These are phyloP conservation scores for Lycopodina hypogea DNA, from an alignment of 37 sponge, comb jelly and placozoan species.

Conservation along the genomic window DNA sequence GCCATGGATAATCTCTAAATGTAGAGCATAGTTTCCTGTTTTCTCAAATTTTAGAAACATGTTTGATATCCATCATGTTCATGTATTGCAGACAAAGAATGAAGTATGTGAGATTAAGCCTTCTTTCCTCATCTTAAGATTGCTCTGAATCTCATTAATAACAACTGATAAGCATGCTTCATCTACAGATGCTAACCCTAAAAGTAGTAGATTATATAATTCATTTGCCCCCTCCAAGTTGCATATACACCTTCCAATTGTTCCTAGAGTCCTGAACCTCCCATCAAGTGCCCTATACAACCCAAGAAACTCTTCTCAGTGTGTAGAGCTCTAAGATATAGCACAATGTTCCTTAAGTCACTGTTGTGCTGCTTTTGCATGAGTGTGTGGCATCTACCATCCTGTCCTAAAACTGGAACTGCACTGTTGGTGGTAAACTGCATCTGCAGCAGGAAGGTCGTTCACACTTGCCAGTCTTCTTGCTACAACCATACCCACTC, in stretches of 20 bases:
- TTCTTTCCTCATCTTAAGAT: conserved; percentile 1
- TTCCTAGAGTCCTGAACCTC: conserved; percentile 20
- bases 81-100: not conserved
- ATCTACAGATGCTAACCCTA: conserved; percentile 1
- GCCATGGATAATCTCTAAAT: conserved; percentile 19
- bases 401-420: conserved; percentile 25
- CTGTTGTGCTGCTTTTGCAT: not conserved
- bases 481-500: conserved; percentile 20
- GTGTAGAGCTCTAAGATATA: conserved; percentile 25
- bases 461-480: conserved; percentile 17
- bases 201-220: conserved; percentile 5
- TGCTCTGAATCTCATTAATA: not conserved
- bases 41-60: conserved; percentile 14
- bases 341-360: conserved; percentile 21
- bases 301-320: conserved; percentile 20
- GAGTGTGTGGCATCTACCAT: conserved; percentile 26
- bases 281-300: conserved; percentile 20
- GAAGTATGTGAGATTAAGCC: too few relatives aligned
- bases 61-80: conserved; percentile 18
- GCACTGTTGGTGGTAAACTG: conserved; percentile 30
- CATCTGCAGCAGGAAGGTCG: conserved; percentile 48
- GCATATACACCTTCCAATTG: conserved; percentile 26
- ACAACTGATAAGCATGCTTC: not conserved
- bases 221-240: conserved; percentile 1
- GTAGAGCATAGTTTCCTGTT: conserved; percentile 37